These are phyloP conservation scores for Panthera uncia DNA, from an alignment of 2,113 vertebrate species.

Conservation along the genomic window DNA sequence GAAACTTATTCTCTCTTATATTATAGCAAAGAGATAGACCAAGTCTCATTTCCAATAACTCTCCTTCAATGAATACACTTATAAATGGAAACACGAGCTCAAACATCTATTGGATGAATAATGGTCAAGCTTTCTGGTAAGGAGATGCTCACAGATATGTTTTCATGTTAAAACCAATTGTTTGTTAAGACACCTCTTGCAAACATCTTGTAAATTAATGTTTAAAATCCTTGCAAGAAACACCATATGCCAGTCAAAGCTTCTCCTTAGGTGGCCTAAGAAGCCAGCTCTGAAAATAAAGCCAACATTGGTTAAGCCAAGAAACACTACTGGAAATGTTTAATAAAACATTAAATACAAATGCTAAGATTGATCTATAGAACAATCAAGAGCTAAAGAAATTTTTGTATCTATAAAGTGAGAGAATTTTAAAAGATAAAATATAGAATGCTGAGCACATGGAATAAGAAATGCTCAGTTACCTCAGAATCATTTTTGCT, in stretches of 20 bases:
- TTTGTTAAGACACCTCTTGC: slow-evolving; percentile 34
- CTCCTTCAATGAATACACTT: neutral
- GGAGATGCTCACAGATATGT: neutral
- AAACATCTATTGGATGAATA: slow-evolving; percentile 33
- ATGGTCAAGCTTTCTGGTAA: neutral
- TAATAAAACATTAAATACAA: slow-evolving; percentile 30
- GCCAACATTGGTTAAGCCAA: neutral
- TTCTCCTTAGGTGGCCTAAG: neutral
- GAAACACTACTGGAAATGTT: neutral
- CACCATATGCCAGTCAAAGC: slow-evolving; percentile 26
- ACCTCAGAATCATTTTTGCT: slow-evolving; percentile 29
- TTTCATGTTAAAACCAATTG: slow-evolving; percentile 11
- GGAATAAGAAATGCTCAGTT: neutral
- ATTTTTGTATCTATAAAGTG: slow-evolving; percentile 32
- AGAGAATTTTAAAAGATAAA: neutral
- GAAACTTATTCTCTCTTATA: slow-evolving; percentile 51
- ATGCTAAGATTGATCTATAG: slow-evolving; percentile 1
- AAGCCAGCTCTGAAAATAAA: slow-evolving; percentile 52
- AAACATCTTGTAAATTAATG: slow-evolving; percentile 19
- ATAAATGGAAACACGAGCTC: slow-evolving; percentile 3
- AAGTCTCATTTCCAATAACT: slow-evolving; percentile 25
- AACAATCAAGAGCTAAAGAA: slow-evolving; percentile 38
- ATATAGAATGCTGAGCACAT: neutral
- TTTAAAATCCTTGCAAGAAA: slow-evolving; percentile 54
- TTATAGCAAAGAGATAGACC: slow-evolving; percentile 33